Evolutionary conservation across 2,113 vertebrate species (phyloP), one percentile per base, ranked within the genome.

Genomic region (Clarias batrachus): DNA sequence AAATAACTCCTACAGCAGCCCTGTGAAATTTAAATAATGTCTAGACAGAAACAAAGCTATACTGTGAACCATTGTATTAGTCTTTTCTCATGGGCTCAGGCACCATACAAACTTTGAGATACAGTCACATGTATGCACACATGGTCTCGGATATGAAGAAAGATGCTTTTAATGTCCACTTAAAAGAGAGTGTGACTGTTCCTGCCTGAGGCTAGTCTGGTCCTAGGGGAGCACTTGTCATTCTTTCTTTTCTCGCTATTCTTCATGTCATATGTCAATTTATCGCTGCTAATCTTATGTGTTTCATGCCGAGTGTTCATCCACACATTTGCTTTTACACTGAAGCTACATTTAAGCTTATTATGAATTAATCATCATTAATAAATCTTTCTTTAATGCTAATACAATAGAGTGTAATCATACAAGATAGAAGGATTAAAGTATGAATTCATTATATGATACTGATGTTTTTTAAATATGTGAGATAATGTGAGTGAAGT

Each of bases 111-210:
- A 52, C 66, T 8, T 76, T 48, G 41, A 52, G 4, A 14, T 77
- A n/a, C 8, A 77, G 48, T 86, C 2, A 63, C 76, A 85, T n/a
- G 60, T 54, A 88, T n/a, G 83, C 63, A 80, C 84, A 79, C 37
- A 10, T 85, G 86, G 63, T 59, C 60, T 71, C 60, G 68, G 79
- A 90, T 86, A 80, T 91, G 73, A 87, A 92, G 78, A 80, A 82
- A 91, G 89, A 87, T 84, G 89, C 90, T 92, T 94, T 94, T 92
- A 91, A 91, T 92, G 88, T 92, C 85, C 87, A 90, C 92, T 93
- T 92, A 93, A 92, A 91, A 91, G 93, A 89, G 88, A 88, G 73
- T 84, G 89, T 85, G 89, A 91, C 83, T 91, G 88, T 90, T 88
- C 84, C 59, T 88, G 93, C 93, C 92, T 3, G 83, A 88, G 91